Conservation (phyloP, 2,113 vertebrate genomes). For the Nyctibius bracteatus region DNA sequence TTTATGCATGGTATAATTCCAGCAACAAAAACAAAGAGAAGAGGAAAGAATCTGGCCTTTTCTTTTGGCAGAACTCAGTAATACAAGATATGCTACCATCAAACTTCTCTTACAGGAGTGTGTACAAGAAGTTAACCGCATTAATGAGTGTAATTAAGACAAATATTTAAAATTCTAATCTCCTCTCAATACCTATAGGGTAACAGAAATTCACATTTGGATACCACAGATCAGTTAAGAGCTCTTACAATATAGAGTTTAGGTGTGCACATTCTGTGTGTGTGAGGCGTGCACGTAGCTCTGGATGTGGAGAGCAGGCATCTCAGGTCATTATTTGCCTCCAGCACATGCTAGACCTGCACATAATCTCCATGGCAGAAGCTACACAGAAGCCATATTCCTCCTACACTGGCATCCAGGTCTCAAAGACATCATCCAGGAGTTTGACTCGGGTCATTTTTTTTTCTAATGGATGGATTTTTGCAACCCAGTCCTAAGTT, state of each 20-base stretch:
- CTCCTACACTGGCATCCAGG: not conserved
- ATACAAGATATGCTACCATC: not conserved
- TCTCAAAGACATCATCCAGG: not conserved
- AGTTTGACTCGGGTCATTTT: not conserved
- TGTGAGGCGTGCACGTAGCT: rapidly evolving
- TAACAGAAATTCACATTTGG: not conserved
- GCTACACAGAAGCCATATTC: not conserved
- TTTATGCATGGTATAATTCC: not conserved
- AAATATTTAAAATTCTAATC: not conserved
- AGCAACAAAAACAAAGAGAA: not conserved
- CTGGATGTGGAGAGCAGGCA: not conserved
- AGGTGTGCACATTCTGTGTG: not conserved
- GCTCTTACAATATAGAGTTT: rapidly evolving
- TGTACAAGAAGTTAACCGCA: not conserved
- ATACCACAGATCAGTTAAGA: not conserved
- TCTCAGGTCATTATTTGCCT: not conserved
- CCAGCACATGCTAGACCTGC: not conserved
- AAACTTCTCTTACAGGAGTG: not conserved
- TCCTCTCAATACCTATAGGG: rapidly evolving
- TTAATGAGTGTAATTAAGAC: not conserved
- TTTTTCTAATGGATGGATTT: not conserved
- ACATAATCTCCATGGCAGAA: not conserved
- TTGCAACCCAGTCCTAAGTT: not conserved
- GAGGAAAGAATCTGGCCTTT: not conserved
- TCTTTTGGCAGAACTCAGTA: not conserved